Conservation (phyloP, 2,113 vertebrate species). For the Phaetusa simplex region DNA sequence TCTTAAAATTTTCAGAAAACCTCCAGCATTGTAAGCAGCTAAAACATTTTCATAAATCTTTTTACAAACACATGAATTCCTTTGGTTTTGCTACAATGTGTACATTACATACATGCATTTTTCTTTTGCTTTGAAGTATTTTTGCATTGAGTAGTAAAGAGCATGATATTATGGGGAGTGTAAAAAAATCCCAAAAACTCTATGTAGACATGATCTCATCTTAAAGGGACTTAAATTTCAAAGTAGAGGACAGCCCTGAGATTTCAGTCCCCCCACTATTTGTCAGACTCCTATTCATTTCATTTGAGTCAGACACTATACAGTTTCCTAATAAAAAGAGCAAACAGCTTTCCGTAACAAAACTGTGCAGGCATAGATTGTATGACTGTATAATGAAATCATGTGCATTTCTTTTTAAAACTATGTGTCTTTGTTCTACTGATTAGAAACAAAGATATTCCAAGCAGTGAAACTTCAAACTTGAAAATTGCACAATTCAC, state of each 20-base stretch:
- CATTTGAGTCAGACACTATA: neutral
- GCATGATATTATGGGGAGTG: neutral
- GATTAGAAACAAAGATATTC: neutral
- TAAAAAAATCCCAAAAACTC: neutral
- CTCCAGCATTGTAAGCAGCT: neutral
- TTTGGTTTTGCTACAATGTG: neutral
- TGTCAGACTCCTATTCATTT: neutral
- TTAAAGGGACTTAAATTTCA: neutral
- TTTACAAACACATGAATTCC: neutral
- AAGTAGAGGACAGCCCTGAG: neutral
- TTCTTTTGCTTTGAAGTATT: neutral
- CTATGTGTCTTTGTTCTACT: conserved; percentile 20
- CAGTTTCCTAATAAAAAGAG: neutral
- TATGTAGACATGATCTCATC: neutral
- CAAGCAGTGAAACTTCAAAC: neutral
- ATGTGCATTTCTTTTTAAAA: conserved; percentile 27
- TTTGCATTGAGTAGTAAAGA: neutral
- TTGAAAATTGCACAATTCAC: neutral
- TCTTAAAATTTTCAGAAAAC: neutral
- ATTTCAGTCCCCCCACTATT: neutral
- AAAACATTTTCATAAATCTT: neutral
- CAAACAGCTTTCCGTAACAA: conserved; percentile 16
- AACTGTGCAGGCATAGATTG: neutral
- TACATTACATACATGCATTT: neutral
- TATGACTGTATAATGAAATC: conserved; percentile 50